Conservation (phyloP, 2,113 vertebrate species). For the Aythya baeri region DNA sequence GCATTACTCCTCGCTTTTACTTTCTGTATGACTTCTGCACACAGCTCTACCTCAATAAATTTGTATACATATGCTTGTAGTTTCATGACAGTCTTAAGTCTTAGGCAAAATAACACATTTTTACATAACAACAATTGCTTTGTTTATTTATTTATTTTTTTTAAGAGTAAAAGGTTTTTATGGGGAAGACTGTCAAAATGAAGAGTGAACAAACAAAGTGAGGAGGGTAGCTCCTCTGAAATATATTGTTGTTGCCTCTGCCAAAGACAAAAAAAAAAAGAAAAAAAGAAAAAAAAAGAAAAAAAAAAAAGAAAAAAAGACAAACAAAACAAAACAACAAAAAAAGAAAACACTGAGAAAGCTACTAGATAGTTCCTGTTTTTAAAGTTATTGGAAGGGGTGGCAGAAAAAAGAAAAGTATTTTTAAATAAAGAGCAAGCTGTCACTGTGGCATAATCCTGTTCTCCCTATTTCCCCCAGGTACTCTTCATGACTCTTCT, state of each 20-base stretch:
- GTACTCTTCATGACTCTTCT: not conserved
- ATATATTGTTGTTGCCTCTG: not conserved
- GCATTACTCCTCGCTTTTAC: not conserved
- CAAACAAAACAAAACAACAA: not conserved
- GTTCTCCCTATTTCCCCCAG: not conserved
- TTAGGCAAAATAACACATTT: not conserved
- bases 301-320: not conserved
- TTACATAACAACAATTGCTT: not conserved
- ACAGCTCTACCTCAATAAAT: fast-evolving
- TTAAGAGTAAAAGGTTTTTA: not conserved
- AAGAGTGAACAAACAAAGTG: constrained; percentile 12
- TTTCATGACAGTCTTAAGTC: not conserved
- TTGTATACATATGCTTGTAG: not conserved
- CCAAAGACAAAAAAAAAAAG: not conserved
- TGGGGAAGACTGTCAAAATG: not conserved
- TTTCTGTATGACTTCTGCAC: not conserved
- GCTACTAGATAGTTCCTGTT: not conserved
- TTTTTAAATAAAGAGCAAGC: not conserved
- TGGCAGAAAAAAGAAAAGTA: not conserved
- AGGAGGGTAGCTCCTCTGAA: not conserved
- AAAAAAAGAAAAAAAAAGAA: not conserved
- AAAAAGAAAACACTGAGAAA: not conserved
- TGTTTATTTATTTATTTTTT: not conserved
- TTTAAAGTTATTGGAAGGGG: constrained; percentile 3
- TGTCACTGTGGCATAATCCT: not conserved